phyloP scores from a whole-genome alignment of 1,140 invertebrate species.

The Calephelis virginiensis region DNA sequence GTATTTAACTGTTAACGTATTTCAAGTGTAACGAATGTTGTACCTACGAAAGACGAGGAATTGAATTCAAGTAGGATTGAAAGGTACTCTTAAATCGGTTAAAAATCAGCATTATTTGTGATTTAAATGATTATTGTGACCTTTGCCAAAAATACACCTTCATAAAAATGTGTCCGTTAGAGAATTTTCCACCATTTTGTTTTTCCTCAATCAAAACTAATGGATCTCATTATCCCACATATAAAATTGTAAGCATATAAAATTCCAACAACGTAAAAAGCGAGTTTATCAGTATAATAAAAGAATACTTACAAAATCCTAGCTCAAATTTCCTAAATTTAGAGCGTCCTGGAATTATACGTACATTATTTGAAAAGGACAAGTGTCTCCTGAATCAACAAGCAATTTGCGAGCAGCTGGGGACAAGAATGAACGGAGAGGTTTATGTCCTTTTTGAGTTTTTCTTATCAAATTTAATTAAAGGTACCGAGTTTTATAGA shows the following conservation, averaged over 20 bases:
- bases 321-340: constrained; percentile 5
- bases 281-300: not conserved
- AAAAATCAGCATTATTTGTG: too few species aligned
- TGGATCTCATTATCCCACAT: too few species aligned
- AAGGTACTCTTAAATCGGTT: too few species aligned
- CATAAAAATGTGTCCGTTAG: too few species aligned
- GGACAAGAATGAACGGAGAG: not conserved
- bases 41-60: too few species aligned
- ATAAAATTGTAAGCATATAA: constrained; percentile 10
- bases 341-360: not conserved
- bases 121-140: too few species aligned
- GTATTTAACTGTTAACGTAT: too few species aligned
- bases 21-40: too few species aligned
- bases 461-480: constrained; percentile 5
- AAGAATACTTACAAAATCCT: constrained; percentile 7
- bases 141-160: too few species aligned
- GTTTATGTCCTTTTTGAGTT: not conserved
- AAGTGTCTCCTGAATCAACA: constrained; percentile 8
- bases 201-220: too few species aligned
- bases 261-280: not conserved
- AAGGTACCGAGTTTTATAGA: not conserved
- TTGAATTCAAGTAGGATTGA: too few species aligned
- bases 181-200: too few species aligned
- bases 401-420: not conserved
- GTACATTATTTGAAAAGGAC: constrained; percentile 12